phyloP scores from a whole-genome alignment of 2,797 vertebrate genomes.

The Cottoperca gobio region DNA sequence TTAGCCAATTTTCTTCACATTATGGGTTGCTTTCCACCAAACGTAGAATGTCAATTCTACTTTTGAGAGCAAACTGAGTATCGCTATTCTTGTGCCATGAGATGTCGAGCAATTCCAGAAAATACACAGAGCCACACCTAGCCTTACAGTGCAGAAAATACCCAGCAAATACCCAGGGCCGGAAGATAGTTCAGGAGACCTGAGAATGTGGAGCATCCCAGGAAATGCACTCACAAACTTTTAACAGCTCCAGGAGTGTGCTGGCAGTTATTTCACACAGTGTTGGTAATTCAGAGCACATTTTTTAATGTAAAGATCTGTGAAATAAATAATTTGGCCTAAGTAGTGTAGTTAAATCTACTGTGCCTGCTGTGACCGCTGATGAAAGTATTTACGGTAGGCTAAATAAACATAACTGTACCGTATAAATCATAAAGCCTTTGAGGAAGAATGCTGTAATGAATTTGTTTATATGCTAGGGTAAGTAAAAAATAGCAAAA shows the following conservation, averaged over 20 bases:
- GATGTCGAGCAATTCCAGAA: neutral
- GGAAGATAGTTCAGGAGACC: neutral
- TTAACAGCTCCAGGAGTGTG: neutral
- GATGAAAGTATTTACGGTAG: neutral
- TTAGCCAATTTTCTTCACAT: neutral
- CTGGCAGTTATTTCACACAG: neutral
- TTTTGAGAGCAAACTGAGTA: neutral
- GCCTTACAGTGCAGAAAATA: neutral
- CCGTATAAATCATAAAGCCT: neutral
- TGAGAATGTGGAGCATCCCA: neutral
- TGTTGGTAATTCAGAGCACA: too few relatives aligned
- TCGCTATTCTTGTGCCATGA: neutral
- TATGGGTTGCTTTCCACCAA: neutral
- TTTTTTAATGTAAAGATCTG: too few relatives aligned
- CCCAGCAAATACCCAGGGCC: neutral
- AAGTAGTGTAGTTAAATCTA: neutral
- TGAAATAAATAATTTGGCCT: too few relatives aligned
- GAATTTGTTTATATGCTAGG: neutral
- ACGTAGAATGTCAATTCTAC: neutral
- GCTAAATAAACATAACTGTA: neutral
- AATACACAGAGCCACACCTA: neutral
- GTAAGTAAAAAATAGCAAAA: too few relatives aligned
- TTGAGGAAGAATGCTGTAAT: neutral
- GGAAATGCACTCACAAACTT: conserved; percentile 1
- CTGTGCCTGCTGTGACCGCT: too few relatives aligned